Percentiles rank a stretch among this genome's conserved stretches.
Conservation (phyloP, 2,113 vertebrate species). For the Ammodytes marinus region DNA sequence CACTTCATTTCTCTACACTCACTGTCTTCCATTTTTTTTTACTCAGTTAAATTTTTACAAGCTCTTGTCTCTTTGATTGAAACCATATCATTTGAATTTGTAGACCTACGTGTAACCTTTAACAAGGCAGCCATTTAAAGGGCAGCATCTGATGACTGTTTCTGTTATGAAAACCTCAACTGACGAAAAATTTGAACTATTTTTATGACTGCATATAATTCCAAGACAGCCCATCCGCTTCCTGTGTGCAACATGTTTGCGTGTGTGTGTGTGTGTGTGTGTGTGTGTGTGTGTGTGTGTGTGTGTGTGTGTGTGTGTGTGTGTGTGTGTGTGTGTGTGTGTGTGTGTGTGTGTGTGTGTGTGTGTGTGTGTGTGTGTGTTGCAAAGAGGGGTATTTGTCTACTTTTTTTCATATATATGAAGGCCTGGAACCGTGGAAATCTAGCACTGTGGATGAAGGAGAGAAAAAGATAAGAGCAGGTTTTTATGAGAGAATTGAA, state of each 20-base stretch:
- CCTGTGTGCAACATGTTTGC: conserved; percentile 17
- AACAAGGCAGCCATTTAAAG: conserved; percentile 31
- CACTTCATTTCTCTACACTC: conserved; percentile 3
- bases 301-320: conserved; percentile 1
- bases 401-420: not conserved
- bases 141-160: conserved; percentile 10
- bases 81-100: conserved; percentile 3
- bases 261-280: conserved; percentile 3
- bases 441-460: not conserved
- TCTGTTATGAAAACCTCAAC: conserved; percentile 33
- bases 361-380: conserved; percentile 7
- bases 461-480: conserved; percentile 29
- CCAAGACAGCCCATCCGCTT: conserved; percentile 18
- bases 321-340: conserved; percentile 14
- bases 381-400: not conserved
- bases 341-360: conserved; percentile 6
- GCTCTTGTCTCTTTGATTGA: not conserved
- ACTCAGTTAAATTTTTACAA: not conserved
- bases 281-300: conserved; percentile 14
- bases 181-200: conserved; percentile 42
- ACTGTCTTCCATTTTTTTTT: conserved; percentile 1
- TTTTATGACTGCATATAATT: conserved; percentile 3
- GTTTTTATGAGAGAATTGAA: conserved; percentile 50
- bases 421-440: conserved; percentile 12
- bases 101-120: conserved; percentile 37